These are phyloP conservation scores for Ictalurus furcatus DNA, from an alignment of 2,113 vertebrate species.

Conservation along the genomic window DNA sequence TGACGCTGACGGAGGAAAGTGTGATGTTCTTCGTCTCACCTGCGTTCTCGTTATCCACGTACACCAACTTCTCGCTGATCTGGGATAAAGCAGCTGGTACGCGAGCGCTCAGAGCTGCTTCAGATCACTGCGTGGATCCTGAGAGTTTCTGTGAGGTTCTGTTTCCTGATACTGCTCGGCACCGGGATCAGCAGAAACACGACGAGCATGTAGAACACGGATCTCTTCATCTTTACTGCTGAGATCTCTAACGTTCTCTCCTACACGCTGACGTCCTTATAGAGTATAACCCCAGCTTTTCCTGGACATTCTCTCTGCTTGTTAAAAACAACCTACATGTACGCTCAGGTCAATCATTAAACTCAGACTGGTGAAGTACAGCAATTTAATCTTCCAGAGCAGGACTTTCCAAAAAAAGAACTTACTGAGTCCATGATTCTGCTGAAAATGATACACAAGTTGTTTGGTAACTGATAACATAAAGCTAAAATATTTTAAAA, in stretches of 20 bases:
- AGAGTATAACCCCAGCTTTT: neutral
- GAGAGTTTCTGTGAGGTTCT: neutral
- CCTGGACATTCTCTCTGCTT: neutral
- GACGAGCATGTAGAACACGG: neutral
- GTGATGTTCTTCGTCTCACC: neutral
- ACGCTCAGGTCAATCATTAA: constrained; percentile 3
- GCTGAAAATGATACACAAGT: no score
- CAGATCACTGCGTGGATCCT: neutral
- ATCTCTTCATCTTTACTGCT: neutral
- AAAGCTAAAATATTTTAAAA: no score
- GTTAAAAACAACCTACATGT: neutral
- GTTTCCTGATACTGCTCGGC: neutral
- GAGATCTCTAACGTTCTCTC: neutral
- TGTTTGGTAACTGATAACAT: no score
- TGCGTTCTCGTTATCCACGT: constrained; percentile 19
- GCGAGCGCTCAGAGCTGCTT: constrained; percentile 4
- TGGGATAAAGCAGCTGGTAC: neutral
- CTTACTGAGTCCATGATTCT: no score
- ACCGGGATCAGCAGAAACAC: neutral
- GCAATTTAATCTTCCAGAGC: neutral
- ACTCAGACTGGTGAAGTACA: neutral
- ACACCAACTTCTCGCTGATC: constrained; percentile 3
- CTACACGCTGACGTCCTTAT: neutral
- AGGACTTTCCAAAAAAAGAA: neutral
- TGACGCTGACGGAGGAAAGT: no score